Evolutionary conservation across 2,888 invertebrate species (phyloP).

Genomic region (Ormyrus thymus): DNA sequence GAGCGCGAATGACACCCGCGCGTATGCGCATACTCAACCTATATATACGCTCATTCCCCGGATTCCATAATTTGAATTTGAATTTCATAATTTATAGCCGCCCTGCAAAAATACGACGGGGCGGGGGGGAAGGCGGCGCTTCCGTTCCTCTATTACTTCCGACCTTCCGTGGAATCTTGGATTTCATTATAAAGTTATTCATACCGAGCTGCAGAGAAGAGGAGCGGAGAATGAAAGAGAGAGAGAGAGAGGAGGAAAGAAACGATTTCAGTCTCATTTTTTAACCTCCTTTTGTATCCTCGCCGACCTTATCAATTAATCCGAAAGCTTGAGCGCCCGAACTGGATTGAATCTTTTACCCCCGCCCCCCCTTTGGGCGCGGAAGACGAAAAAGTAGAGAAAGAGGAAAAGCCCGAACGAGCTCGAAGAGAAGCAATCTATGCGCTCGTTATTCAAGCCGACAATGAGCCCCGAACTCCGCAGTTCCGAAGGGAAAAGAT

Average conservation of each 20-base stretch:
- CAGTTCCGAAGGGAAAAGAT: constrained; percentile 24
- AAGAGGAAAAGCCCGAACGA: neutral
- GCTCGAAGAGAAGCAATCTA: constrained; percentile 46
- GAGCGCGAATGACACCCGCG: neutral
- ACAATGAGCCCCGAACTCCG: constrained; percentile 51
- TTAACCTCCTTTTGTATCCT: constrained; percentile 41
- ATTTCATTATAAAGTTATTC: constrained; percentile 54
- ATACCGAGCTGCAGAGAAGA: neutral
- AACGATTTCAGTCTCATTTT: constrained; percentile 32
- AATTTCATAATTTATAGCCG: constrained; percentile 49
- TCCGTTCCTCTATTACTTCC: constrained; percentile 39
- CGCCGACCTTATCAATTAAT: constrained; percentile 54
- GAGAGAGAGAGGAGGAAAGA: neutral
- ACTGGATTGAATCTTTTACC: constrained; percentile 46
- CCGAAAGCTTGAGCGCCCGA: constrained; percentile 33
- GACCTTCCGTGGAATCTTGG: constrained; percentile 9
- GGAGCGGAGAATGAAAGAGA: neutral
- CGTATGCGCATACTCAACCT: neutral
- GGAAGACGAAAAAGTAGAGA: neutral
- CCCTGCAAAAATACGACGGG: constrained; percentile 27
- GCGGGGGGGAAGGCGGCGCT: neutral
- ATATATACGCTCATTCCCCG: constrained; percentile 16
- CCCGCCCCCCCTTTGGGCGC: neutral
- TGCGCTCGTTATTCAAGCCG: constrained; percentile 55
- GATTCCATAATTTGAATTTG: constrained; percentile 51